phyloP scores from a whole-genome alignment of 2,797 vertebrate genomes.

The Sparidentex hasta region DNA sequence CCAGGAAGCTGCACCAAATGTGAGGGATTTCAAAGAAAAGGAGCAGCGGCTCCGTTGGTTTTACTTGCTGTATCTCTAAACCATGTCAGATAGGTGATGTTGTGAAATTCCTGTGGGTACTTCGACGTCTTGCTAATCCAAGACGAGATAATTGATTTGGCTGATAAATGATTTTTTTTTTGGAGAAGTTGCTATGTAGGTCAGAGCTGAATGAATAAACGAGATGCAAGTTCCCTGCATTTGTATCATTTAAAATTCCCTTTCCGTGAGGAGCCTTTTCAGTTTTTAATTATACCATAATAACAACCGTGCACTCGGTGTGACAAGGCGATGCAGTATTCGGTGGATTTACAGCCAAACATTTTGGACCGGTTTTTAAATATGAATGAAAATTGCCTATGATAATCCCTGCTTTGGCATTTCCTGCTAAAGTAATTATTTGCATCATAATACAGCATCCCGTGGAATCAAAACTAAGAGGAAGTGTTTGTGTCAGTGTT shows the following conservation, averaged over 20 bases:
- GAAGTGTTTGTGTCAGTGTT: constrained; percentile 47
- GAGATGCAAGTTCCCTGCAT: constrained; percentile 46
- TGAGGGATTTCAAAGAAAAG: constrained; percentile 70
- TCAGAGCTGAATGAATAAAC: constrained; percentile 66
- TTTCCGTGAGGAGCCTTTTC: constrained; percentile 42
- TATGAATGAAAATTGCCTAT: constrained; percentile 58
- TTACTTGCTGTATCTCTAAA: constrained; percentile 49
- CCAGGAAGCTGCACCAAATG: constrained; percentile 61
- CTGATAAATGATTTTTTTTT: constrained; percentile 61
- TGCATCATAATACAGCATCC: constrained; percentile 74
- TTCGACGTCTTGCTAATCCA: constrained; percentile 61
- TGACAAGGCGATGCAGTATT: constrained; percentile 51
- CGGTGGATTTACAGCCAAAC: constrained; percentile 44
- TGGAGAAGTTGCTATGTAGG: constrained; percentile 62
- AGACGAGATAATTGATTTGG: constrained; percentile 61
- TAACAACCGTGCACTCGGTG: constrained; percentile 46
- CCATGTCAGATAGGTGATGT: constrained; percentile 51
- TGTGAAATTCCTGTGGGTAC: constrained; percentile 38
- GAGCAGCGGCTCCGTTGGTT: constrained; percentile 64
- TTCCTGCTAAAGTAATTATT: constrained; percentile 67
- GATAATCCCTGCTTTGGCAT: constrained; percentile 63
- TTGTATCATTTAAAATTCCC: constrained; percentile 57
- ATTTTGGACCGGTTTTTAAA: constrained; percentile 50
- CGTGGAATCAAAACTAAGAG: constrained; percentile 50
- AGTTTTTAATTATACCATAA: constrained; percentile 49